Conservation (phyloP, 2,888 invertebrate genomes). For the Biston betularia region DNA sequence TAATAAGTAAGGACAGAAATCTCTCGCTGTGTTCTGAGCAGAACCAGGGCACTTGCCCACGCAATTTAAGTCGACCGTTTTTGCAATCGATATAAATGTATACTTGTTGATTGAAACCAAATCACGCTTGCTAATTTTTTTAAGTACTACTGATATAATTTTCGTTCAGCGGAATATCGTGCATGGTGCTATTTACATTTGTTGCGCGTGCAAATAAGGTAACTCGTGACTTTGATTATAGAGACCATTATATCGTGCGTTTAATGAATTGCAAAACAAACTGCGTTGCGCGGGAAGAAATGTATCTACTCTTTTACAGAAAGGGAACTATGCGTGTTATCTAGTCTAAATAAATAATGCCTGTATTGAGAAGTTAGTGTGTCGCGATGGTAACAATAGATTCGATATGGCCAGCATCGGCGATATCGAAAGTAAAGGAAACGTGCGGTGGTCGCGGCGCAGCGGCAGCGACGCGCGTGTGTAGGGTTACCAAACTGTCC, state of each 20-base stretch:
- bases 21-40: constrained; percentile 42
- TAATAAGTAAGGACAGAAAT: constrained; percentile 49
- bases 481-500: too few relatives aligned
- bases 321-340: constrained; percentile 43
- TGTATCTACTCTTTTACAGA: constrained; percentile 50
- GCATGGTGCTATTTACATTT: constrained; percentile 74
- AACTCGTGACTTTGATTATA: constrained; percentile 75
- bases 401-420: constrained; percentile 46
- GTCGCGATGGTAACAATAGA: constrained; percentile 39
- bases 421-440: constrained; percentile 63
- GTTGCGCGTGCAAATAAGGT: constrained; percentile 70
- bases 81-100: constrained; percentile 56
- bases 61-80: constrained; percentile 52
- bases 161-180: constrained; percentile 62
- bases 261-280: constrained; percentile 73
- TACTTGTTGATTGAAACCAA: constrained; percentile 55
- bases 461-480: constrained; percentile 40
- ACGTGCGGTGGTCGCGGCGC: constrained; percentile 47
- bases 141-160: constrained; percentile 57
- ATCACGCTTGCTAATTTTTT: constrained; percentile 53
- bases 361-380: constrained; percentile 27
- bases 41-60: constrained; percentile 55
- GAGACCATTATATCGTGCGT: constrained; percentile 71
- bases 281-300: constrained; percentile 65
- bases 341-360: constrained; percentile 24